Evolutionary conservation across 92 coral and sea anemone genomes (phyloP), one percentile per base, ranked within the genome.

Genomic region (Metridium senile): DNA sequence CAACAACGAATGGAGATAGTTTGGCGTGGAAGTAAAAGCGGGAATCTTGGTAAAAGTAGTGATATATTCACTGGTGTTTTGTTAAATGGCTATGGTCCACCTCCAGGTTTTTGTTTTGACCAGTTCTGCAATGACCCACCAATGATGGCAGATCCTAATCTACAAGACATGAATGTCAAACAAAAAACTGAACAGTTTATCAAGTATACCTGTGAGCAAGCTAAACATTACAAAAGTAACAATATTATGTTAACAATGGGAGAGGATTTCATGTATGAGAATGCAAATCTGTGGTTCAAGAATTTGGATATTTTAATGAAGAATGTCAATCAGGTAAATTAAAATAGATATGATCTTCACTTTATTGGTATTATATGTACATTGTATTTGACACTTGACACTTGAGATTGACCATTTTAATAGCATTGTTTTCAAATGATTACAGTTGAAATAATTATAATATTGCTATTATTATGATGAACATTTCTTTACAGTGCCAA

Each of bases 211-310:
- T 87, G 90, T 64, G 76, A 85, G 33, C 97, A 95, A 64, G 99
- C 94, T 18, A 30, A 61, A 20, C 93, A 87, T 43, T 95, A 89
- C 72, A 74, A 88, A 71, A 92, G 91, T 4, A 87, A 89, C 49
- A 80, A 92, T 58, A 81, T 95, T 62, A 89, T 95, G 81, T 31
- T 95, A 11, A 95, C 95, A 0, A 92, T 95, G 99, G 99, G 99
- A 32, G 78, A 84, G 30, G 99, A 95, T 62, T 95, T 95, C 39
- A 78, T 84, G 87, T 95, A 89, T 54, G 93, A 92, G 62, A 85
- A 87, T 68, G 99, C 99, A 0, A 53, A 89, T 51, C 68, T 82
- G 26, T 95, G 99, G 99, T 95, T 64, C 78, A 89, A 84, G 23
- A 95, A 95, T 69, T 71, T 95, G 76, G 99, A 95, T 64, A 95